Percentiles rank a stretch among this genome's conserved stretches.
These are phyloP conservation scores for Antedon mediterranea DNA, from an alignment of 53 echinoderm and acorn worm genomes.

Conservation along the genomic window DNA sequence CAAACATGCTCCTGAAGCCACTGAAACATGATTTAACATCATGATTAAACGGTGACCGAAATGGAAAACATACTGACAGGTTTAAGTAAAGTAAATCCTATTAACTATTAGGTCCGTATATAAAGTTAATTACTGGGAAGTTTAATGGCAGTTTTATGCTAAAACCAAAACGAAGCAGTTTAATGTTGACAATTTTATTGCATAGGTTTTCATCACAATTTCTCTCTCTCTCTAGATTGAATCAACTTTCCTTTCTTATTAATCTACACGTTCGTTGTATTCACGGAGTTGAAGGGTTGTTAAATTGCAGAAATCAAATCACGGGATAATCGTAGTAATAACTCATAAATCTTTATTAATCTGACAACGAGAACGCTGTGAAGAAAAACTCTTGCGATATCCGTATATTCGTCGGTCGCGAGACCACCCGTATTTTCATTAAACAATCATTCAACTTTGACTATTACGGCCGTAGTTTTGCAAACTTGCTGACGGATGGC, in stretches of 20 bases:
- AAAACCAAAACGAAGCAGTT: background rate
- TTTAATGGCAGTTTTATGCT: background rate
- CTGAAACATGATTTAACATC: background rate
- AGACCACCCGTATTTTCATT: background rate
- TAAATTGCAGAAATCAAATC: background rate
- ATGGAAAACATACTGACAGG: background rate
- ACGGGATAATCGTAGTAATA: background rate
- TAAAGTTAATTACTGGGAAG: background rate
- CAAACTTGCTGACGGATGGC: background rate
- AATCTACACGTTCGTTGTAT: background rate
- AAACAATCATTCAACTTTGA: background rate
- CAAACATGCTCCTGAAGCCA: background rate
- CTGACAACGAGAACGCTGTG: background rate
- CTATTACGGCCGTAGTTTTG: background rate
- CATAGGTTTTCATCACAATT: background rate
- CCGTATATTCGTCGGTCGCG: background rate
- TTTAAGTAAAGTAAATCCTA: background rate
- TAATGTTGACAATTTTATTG: background rate
- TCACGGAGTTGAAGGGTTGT: background rate
- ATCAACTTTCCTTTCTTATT: background rate
- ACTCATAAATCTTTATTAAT: background rate
- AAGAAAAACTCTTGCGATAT: background rate
- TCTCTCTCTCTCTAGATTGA: background rate
- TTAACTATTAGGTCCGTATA: background rate
- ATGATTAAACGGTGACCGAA: background rate